phyloP scores from a whole-genome alignment of 2,888 invertebrate species.

The Drosophila bunnanda region DNA sequence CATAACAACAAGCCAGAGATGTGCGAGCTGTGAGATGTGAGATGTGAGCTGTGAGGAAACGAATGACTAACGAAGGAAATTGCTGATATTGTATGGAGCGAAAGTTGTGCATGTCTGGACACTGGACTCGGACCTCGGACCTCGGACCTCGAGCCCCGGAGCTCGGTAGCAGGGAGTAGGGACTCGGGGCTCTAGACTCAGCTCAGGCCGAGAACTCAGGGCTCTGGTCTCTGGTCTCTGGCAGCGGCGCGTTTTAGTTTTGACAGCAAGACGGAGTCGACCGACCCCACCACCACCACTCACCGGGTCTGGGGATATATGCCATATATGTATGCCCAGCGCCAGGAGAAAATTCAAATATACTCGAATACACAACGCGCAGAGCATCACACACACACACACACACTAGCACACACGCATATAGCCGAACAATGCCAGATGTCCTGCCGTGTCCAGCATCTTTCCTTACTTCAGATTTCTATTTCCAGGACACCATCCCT shows the following conservation, averaged over 20 bases:
- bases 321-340: constrained; percentile 25
- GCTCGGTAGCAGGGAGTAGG: background rate
- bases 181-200: constrained; percentile 4
- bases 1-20: constrained; percentile 69
- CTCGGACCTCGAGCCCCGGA: background rate
- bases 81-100: constrained; percentile 78
- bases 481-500: constrained; percentile 35
- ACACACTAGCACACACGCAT: constrained; percentile 25
- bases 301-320: constrained; percentile 21
- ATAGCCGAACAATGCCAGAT: constrained; percentile 53
- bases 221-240: constrained; percentile 46
- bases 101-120: constrained; percentile 74
- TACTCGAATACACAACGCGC: constrained; percentile 34
- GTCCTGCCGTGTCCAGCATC: constrained; percentile 60
- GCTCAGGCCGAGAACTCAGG: constrained; percentile 29
- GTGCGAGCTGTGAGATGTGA: constrained; percentile 16
- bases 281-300: constrained; percentile 34
- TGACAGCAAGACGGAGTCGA: constrained; percentile 54
- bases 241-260: constrained; percentile 75
- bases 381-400: constrained; percentile 22
- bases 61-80: constrained; percentile 80
- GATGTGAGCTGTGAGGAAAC: constrained; percentile 63
- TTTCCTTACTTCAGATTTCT: constrained; percentile 50
- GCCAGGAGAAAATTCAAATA: constrained; percentile 55
- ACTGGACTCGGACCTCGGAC: constrained; percentile 26